Conservation (phyloP, 2,113 vertebrate species). For the Spilogale gracilis region DNA sequence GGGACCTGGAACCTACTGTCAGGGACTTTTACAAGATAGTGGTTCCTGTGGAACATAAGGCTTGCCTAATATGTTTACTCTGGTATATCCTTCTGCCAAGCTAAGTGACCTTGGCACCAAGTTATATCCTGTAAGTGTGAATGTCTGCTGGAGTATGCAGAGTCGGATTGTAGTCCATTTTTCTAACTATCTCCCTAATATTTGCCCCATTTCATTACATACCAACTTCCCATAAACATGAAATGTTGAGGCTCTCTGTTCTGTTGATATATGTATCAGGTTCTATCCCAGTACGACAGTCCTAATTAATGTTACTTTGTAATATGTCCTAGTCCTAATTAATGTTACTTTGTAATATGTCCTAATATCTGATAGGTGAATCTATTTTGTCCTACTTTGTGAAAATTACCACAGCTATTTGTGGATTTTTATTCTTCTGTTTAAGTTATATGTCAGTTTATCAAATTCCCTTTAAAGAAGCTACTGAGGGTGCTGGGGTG, state of each 20-base stretch:
- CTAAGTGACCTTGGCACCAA: neutral
- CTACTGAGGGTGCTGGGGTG: too few species aligned
- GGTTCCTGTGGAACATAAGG: neutral
- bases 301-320: neutral
- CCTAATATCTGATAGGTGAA: neutral
- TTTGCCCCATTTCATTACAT: neutral
- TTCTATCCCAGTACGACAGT: neutral
- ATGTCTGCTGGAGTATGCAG: neutral
- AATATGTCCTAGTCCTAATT: neutral
- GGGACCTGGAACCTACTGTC: neutral
- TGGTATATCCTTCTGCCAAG: neutral
- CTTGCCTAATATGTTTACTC: neutral
- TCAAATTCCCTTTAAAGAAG: neutral
- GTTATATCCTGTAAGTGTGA: neutral
- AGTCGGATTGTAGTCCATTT: neutral
- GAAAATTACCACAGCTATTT: slow-evolving; percentile 5
- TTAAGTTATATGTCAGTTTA: slow-evolving; percentile 21
- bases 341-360: neutral
- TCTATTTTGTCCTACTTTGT: neutral
- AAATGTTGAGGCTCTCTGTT: neutral
- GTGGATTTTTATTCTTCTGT: neutral
- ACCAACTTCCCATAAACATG: neutral
- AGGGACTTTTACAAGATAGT: neutral
- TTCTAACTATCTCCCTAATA: slow-evolving; percentile 18
- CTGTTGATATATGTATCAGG: neutral